Evolutionary conservation across 1,140 invertebrate species (phyloP).

Genomic region (Aricia agestis): DNA sequence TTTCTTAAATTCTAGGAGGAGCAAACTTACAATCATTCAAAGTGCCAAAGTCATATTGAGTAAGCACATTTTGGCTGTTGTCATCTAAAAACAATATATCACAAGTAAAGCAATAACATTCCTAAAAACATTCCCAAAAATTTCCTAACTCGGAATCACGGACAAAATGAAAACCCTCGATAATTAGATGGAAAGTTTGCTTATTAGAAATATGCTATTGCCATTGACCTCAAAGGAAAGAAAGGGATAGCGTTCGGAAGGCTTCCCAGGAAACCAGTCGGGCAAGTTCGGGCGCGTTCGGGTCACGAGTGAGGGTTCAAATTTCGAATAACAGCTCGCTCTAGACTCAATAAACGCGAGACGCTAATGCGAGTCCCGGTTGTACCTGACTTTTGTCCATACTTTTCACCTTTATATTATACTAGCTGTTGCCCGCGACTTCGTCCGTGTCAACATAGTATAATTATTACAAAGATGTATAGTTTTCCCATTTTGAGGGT

Average conservation of each 20-base stretch:
- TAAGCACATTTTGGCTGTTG: too few species aligned
- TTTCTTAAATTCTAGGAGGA: too few species aligned
- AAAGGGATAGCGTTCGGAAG: conserved; percentile 2
- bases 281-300: conserved; percentile 42
- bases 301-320: conserved; percentile 60
- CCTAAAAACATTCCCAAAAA: background rate
- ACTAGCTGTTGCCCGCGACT: too few species aligned
- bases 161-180: background rate
- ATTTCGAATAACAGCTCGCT: conserved; percentile 50
- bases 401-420: too few species aligned
- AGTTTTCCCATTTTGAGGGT: too few species aligned
- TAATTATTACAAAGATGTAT: too few species aligned
- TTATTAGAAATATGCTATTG: background rate
- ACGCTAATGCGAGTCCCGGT: conserved; percentile 22
- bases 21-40: too few species aligned
- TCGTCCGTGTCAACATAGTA: too few species aligned
- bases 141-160: background rate
- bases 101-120: background rate
- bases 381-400: too few species aligned
- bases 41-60: too few species aligned
- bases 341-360: conserved; percentile 47
- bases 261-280: conserved; percentile 50
- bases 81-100: too few species aligned
- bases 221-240: background rate
- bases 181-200: conserved; percentile 10